Evolutionary conservation across 2,888 invertebrate genomes (phyloP).

Genomic region (Frankliniella intonsa): DNA sequence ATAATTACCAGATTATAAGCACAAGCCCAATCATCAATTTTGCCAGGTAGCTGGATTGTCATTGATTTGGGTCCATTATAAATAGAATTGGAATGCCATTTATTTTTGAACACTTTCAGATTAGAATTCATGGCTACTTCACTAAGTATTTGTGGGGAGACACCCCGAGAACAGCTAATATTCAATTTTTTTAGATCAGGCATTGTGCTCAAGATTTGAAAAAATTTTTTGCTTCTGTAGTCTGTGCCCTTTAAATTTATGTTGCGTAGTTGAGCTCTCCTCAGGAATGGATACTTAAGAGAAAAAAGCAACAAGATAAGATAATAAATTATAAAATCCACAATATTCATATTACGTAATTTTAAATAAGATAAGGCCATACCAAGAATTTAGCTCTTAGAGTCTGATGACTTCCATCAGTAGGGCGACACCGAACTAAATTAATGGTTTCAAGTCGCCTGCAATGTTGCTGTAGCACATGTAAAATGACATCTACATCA

Average conservation of each 20-base stretch:
- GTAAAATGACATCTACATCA: background rate
- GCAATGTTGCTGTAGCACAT: background rate
- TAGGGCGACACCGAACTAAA: background rate
- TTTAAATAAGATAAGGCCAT: background rate
- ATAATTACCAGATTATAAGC: background rate
- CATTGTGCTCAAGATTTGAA: background rate
- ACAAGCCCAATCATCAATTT: conserved; percentile 6
- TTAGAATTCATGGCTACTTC: background rate
- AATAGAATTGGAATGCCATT: background rate
- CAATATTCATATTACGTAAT: background rate
- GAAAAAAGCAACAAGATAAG: background rate
- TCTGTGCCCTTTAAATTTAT: background rate
- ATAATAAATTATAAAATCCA: background rate
- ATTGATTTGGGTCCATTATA: conserved; percentile 14
- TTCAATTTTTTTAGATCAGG: background rate
- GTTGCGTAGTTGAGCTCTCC: background rate
- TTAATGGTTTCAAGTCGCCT: background rate
- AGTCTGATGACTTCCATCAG: background rate
- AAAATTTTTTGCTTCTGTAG: conserved; percentile 1
- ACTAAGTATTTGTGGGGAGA: background rate
- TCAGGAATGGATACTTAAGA: background rate
- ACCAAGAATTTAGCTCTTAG: background rate
- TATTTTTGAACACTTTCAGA: background rate
- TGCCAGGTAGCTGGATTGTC: background rate
- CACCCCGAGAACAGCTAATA: background rate